phyloP scores from a whole-genome alignment of 2,888 invertebrate species.

The Villa cingulata region DNA sequence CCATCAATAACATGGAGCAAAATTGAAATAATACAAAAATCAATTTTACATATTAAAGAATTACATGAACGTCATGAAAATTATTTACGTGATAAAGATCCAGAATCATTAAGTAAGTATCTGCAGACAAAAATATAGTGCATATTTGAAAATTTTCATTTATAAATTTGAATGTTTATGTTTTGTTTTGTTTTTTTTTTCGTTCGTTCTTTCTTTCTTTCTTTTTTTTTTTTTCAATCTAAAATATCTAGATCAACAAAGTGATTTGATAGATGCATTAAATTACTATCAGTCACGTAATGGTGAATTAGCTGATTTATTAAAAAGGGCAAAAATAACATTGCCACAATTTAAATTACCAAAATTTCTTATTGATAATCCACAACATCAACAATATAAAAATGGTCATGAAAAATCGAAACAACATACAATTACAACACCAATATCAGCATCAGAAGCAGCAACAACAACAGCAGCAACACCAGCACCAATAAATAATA shows the following conservation, averaged over 20 bases:
- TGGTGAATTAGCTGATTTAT: conserved; percentile 16
- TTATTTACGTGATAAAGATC: conserved; percentile 18
- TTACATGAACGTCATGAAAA: conserved; percentile 31
- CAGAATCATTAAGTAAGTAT: conserved; percentile 13
- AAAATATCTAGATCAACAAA: conserved; percentile 17
- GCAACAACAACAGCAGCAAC: too few species aligned
- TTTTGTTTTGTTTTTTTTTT: neutral
- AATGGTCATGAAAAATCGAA: neutral
- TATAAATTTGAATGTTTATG: neutral
- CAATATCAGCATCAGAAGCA: neutral
- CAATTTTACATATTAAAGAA: conserved; percentile 30
- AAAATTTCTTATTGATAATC: conserved; percentile 13
- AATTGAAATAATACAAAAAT: conserved; percentile 34
- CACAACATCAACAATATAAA: conserved; percentile 7
- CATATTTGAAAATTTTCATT: neutral
- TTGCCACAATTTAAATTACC: conserved; percentile 15
- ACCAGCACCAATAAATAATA: too few species aligned
- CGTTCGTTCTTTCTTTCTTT: too few species aligned
- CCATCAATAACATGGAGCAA: conserved; percentile 33
- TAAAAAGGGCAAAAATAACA: conserved; percentile 16
- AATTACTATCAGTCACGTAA: conserved; percentile 16
- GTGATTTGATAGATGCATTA: conserved; percentile 14
- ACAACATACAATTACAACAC: neutral
- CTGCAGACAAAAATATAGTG: neutral
- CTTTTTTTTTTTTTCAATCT: neutral